Base-by-base conservation (phyloP, 1,140 invertebrate species). In the Stegodyphus dumicola region DNA sequence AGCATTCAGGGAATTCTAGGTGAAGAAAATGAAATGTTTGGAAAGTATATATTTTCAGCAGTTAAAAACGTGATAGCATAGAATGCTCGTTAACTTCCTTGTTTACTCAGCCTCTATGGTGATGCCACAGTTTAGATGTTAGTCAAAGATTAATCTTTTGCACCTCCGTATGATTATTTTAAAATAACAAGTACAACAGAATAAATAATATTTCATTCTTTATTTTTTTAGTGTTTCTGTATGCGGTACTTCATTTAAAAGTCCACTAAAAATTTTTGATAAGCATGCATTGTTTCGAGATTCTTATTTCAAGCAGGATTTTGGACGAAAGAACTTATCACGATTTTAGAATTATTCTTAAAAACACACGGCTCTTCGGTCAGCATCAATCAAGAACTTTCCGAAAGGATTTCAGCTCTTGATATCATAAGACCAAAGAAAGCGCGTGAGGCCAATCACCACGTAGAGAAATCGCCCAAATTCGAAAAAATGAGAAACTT, bases 371-470 rank as follows among this genome's bases (percentile, higher is more conserved):
- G 9, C 56, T 11, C 15, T 33, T 33, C 33, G 33, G 56, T 15
- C 15, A 51, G 49, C 78, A 9, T 81, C 78, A 60, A 73, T 54
- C 78, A 81, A 73, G 56, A 64, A 64, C 69, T 81, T 54, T 73
- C 78, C 78, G 52, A 15, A 7, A 18, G 78, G 78, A 33, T 81
- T 81, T 81, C 13, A 67, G 69, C 18, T 9, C 48, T 52, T 81
- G 78, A 54, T 33, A 15, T 81, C 78, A 81, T 81, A 73, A 5
- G 64, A 6, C 9, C 54, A 54, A 60, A 60, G 56, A 9, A 60
- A 60, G 56, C 56, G 2, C 9, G 15, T 60, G 56, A 11, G 9
- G 56, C 9, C 9, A 11, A 11, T 60, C 5, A 11, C 2, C 15
- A 60, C 56, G 5, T 15, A 1, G 15, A 60, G 9, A 1, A 5